A percentile compares a stretch with the other conserved stretches of the same genome.
These are phyloP conservation scores for Gopherus flavomarginatus DNA, from an alignment of 2,113 vertebrate species.

Conservation along the genomic window DNA sequence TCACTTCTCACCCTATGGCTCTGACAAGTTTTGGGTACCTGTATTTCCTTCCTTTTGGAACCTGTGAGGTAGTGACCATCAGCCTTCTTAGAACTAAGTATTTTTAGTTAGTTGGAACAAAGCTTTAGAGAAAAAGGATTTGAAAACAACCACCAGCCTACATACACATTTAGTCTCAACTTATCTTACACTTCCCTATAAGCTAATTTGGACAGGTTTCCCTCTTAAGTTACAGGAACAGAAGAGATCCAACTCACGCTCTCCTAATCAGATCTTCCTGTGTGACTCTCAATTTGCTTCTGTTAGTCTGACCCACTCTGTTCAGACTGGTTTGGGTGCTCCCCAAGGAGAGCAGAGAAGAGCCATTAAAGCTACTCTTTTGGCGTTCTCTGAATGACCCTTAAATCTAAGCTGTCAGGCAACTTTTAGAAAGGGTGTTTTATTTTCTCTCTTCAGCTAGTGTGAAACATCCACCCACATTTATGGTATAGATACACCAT, in stretches of 20 bases:
- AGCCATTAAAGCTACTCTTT: not conserved
- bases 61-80: not conserved
- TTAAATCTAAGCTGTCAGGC: not conserved
- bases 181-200: not conserved
- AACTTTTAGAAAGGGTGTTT: not conserved
- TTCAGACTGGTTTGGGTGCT: slow-evolving; percentile 13
- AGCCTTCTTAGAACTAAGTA: not conserved
- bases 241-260: not conserved
- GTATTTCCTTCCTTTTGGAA: not conserved
- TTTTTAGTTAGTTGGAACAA: not conserved
- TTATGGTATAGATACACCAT: not conserved
- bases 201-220: not conserved
- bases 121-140: not conserved
- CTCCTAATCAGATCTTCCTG: not conserved
- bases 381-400: not conserved
- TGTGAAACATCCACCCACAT: not conserved
- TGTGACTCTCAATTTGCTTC: not conserved
- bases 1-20: not conserved
- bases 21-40: not conserved
- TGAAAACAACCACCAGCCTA: not conserved
- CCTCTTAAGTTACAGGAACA: not conserved
- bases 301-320: slow-evolving; percentile 26
- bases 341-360: slow-evolving; percentile 17
- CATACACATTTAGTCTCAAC: not conserved
- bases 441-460: not conserved